These are phyloP conservation scores for Papilio polytes DNA, from an alignment of 1,140 invertebrate genomes.

Conservation along the genomic window DNA sequence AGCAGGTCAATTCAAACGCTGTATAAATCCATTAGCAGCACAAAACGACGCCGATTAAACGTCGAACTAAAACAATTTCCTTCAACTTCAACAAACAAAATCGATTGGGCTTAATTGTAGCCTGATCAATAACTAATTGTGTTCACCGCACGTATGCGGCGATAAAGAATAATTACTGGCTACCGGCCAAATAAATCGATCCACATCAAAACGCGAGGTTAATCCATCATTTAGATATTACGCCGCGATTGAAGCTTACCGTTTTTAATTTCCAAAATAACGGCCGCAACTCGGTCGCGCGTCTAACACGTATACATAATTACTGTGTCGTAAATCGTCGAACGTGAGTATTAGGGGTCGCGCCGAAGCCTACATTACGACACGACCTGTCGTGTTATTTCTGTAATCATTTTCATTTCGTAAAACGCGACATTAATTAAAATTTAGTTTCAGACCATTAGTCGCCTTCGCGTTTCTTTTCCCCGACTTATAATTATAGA, in stretches of 20 bases:
- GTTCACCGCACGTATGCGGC: conserved; percentile 76
- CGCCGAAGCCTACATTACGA: conserved; percentile 49
- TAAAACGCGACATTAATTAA: conserved; percentile 83
- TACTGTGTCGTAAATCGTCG: conserved; percentile 75
- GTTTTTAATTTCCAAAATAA: conserved; percentile 83
- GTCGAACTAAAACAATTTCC: conserved; percentile 81
- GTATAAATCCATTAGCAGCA: conserved; percentile 71
- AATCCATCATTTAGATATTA: conserved; percentile 83
- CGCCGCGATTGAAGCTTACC: conserved; percentile 78
- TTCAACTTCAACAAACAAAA: conserved; percentile 82
- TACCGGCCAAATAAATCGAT: conserved; percentile 82
- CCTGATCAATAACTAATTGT: conserved; percentile 83
- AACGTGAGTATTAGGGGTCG: conserved; percentile 61
- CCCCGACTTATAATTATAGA: conserved; percentile 77
- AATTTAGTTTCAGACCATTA: conserved; percentile 84
- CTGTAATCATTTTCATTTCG: conserved; percentile 81
- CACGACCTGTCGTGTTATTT: conserved; percentile 76
- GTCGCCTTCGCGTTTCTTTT: conserved; percentile 81
- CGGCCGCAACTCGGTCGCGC: conserved; percentile 60
- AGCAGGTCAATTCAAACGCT: conserved; percentile 56
- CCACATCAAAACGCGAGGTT: conserved; percentile 80
- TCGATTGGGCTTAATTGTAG: conserved; percentile 81
- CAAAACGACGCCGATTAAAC: conserved; percentile 76
- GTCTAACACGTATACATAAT: conserved; percentile 76
- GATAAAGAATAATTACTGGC: conserved; percentile 83